A percentile compares a stretch with the other conserved stretches of the same genome.
Conservation (phyloP, 2,797 vertebrate genomes). For the Petrocephalus sullivani region DNA sequence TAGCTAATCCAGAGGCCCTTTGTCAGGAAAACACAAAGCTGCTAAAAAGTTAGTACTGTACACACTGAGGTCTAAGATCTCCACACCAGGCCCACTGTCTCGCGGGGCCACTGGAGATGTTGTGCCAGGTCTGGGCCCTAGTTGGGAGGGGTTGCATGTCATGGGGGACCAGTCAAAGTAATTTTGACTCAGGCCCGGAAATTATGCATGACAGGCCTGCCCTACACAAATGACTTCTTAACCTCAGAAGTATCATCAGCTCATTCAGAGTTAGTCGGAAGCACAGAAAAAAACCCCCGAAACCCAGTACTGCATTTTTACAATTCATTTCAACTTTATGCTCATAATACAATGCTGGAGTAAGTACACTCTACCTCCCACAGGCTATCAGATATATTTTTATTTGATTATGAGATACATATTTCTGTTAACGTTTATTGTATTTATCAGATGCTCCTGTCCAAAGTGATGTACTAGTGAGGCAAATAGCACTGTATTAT, state of each 20-base stretch:
- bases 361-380: no score
- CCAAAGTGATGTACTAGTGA: neutral
- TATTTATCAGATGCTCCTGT: neutral
- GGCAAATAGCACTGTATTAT: neutral
- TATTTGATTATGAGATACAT: neutral
- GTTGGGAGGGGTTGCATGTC: neutral
- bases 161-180: neutral
- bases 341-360: neutral
- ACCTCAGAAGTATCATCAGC: neutral
- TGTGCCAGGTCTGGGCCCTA: neutral
- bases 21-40: neutral
- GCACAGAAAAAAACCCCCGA: neutral
- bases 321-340: neutral
- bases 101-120: neutral
- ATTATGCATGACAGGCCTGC: neutral
- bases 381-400: neutral
- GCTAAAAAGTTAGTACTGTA: neutral
- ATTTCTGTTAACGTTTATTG: neutral
- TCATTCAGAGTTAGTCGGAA: neutral
- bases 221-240: neutral
- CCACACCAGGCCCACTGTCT: neutral
- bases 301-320: neutral
- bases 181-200: neutral
- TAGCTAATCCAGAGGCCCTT: neutral
- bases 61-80: neutral